Base-by-base conservation (phyloP, 2,113 vertebrate species). In the Symphodus melops region DNA sequence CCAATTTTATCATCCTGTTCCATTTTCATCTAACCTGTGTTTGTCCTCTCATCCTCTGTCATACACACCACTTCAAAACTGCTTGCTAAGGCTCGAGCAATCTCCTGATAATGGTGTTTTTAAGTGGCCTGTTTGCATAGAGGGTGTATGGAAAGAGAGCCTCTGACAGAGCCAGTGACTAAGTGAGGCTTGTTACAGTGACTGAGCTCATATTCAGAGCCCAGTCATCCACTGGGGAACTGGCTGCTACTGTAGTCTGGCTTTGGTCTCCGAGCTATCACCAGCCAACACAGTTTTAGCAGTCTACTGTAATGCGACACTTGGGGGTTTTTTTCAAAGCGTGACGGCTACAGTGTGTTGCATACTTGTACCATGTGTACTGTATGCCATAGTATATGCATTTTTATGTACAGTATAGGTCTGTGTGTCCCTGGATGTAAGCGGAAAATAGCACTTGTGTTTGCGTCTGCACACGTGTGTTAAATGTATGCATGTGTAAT, bases 71-170 rank as follows among this genome's bases (percentile, higher is more conserved):
- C 86, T 91, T 84, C 61, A 86, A 36, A 87, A 67, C 70, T 77
- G 81, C 79, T 86, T 81, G 83, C 69, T 65, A 81, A 79, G 81
- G 80, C 76, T 86, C 60, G 68, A 84, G 82, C 75, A 68, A 67
- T 80, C 82, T 73, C 68, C 77, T 36, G 19, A 59, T 86, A 90
- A 89, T 89, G 80, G 82, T 87, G 83, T 86, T 87, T 89, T 86
- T 89, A 88, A 90, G 88, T 91, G 87, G 74, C 69, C 81, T 88
- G 89, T 89, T 89, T 90, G 87, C 77, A 83, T 83, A 78, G 80
- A 81, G 75, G 62, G 85, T 69, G 79, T 79, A 69, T 63, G 71
- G 85, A 83, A 76, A 85, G 82, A 74, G 79, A 75, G 72, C 14
- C 68, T 37, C 58, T 61, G 72, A 78, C 68, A 60, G 85, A 89